These are phyloP conservation scores for Galendromus occidentalis DNA, from an alignment of 1,140 invertebrate species.

Conservation along the genomic window DNA sequence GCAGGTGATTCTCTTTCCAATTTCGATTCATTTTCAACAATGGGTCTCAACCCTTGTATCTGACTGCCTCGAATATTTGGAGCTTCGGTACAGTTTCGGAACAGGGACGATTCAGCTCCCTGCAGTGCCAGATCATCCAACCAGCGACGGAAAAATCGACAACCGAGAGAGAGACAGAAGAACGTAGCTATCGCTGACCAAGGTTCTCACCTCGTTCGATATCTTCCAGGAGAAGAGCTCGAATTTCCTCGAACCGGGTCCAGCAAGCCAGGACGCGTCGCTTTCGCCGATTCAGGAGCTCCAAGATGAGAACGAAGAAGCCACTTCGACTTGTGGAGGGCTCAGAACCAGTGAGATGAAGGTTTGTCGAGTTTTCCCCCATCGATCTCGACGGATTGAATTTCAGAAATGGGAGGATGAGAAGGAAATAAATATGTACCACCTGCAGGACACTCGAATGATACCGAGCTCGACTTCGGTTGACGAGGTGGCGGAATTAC, in stretches of 20 bases:
- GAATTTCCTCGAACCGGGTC: not conserved
- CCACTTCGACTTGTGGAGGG: not conserved
- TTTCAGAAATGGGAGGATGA: too few species aligned
- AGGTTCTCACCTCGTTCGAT: too few species aligned
- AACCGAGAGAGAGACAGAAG: too few species aligned
- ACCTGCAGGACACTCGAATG: not conserved
- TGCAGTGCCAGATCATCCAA: too few species aligned
- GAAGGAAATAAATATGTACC: not conserved
- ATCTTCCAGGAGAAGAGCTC: conserved; percentile 1
- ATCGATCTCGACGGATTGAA: too few species aligned
- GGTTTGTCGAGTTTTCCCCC: not conserved
- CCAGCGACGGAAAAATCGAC: too few species aligned
- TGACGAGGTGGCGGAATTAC: not conserved
- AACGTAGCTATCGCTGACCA: too few species aligned
- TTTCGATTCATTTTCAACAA: too few species aligned
- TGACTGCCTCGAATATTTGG: too few species aligned
- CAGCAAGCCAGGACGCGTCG: conserved; percentile 8
- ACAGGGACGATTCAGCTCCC: too few species aligned
- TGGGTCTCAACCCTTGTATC: too few species aligned
- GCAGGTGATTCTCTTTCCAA: not conserved
- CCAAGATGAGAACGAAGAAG: conserved; percentile 6
- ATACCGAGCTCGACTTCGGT: not conserved
- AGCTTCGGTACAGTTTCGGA: too few species aligned
- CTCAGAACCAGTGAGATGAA: conserved; percentile 3
- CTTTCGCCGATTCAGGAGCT: not conserved